phyloP scores from a whole-genome alignment of 2,797 vertebrate species.

The Halcyon badia region DNA sequence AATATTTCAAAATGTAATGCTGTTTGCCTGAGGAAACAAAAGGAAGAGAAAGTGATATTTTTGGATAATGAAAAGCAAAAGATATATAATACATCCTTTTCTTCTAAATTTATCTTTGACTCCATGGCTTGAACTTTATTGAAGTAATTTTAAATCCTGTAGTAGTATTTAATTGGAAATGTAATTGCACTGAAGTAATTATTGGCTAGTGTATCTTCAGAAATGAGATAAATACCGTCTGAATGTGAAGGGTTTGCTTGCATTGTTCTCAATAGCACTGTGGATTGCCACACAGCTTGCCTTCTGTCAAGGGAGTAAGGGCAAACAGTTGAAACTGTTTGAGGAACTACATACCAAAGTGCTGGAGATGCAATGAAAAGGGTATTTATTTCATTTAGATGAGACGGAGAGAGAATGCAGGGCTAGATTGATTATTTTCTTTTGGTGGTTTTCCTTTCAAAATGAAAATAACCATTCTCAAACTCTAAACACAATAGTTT shows the following conservation, averaged over 20 bases:
- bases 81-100: neutral
- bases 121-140: neutral
- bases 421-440: neutral
- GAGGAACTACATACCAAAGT: neutral
- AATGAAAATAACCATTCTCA: neutral
- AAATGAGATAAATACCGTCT: neutral
- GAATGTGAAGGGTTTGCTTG: neutral
- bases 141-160: neutral
- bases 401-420: neutral
- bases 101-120: neutral
- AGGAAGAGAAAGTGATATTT: neutral
- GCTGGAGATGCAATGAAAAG: neutral
- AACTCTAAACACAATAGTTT: neutral
- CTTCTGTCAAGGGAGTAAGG: neutral
- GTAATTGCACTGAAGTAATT: conserved; percentile 7
- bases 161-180: conserved; percentile 18
- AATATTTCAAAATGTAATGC: conserved; percentile 10
- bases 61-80: neutral
- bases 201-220: neutral
- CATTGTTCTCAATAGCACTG: neutral
- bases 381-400: neutral
- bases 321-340: neutral
- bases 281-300: rapidly evolving
- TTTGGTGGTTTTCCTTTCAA: neutral
- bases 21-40: conserved; percentile 16